Evolutionary conservation across 2,797 vertebrate genomes (phyloP).

Genomic region (Alosa sapidissima): DNA sequence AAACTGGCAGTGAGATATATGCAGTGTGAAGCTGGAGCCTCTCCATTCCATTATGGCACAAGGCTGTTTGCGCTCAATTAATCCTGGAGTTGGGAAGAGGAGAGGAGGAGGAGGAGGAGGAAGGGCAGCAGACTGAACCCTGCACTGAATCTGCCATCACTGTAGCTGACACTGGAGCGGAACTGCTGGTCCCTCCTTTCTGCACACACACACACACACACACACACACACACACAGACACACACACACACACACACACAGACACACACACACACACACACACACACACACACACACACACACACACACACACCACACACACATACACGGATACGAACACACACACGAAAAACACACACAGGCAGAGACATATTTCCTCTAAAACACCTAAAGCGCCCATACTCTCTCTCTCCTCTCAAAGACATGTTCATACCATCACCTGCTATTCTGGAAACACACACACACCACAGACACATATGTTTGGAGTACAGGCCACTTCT

Average conservation of each 20-base stretch:
- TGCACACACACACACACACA: not conserved
- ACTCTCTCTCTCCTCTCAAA: no score
- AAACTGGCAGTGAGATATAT: slow-evolving; percentile 11
- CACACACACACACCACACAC: not conserved
- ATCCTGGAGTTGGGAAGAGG: slow-evolving; percentile 20
- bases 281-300: not conserved
- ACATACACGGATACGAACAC: not conserved
- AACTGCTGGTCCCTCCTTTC: not conserved
- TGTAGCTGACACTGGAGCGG: not conserved
- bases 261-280: not conserved
- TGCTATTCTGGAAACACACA: not conserved
- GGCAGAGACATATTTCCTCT: no score
- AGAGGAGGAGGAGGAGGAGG: not conserved
- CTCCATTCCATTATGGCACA: slow-evolving; percentile 35
- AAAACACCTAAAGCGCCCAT: no score
- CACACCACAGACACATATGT: not conserved
- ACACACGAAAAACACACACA: not conserved
- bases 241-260: slow-evolving; percentile 5
- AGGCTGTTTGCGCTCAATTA: slow-evolving; percentile 31
- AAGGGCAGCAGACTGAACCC: not conserved
- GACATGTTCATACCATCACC: not conserved
- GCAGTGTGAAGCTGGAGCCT: not conserved
- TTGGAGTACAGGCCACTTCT: slow-evolving; percentile 6
- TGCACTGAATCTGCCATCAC: slow-evolving; percentile 10
- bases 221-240: not conserved